Evolutionary conservation across 2,888 invertebrate species (phyloP).

Genomic region (Limnephilus lunatus): DNA sequence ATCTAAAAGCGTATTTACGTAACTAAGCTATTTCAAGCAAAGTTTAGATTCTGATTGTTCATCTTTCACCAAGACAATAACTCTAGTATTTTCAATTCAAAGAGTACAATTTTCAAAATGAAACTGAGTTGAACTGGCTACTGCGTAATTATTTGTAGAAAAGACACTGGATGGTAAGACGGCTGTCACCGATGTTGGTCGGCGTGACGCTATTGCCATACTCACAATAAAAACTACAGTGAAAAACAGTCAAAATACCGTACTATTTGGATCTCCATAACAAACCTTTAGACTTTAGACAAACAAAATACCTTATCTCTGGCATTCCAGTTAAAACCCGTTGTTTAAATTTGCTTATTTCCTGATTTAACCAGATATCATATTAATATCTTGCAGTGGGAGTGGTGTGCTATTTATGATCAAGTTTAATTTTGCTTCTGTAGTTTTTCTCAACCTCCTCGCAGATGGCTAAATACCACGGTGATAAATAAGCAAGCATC

Average conservation of each 20-base stretch:
- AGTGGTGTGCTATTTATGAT: background rate
- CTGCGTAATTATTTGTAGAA: too few relatives aligned
- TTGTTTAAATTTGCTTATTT: background rate
- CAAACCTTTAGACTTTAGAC: background rate
- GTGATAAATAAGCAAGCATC: slow-evolving; percentile 31
- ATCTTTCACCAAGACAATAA: background rate
- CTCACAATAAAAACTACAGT: too few relatives aligned
- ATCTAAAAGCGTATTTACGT: background rate
- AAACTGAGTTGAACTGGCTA: too few relatives aligned
- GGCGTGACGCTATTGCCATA: too few relatives aligned
- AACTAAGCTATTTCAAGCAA: background rate
- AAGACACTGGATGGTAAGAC: too few relatives aligned
- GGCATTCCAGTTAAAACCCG: background rate
- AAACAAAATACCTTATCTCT: background rate
- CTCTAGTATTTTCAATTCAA: too few relatives aligned
- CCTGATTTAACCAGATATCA: background rate
- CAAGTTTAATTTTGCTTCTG: background rate
- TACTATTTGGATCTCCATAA: background rate
- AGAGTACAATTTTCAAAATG: too few relatives aligned
- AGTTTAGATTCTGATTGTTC: background rate
- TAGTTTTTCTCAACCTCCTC: background rate
- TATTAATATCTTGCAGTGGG: background rate
- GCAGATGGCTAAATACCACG: slow-evolving; percentile 24
- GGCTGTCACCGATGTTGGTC: too few relatives aligned
- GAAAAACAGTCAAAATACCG: too few relatives aligned